phyloP scores from a whole-genome alignment of 1,140 invertebrate species.

The Scaptomyza pallida region DNA sequence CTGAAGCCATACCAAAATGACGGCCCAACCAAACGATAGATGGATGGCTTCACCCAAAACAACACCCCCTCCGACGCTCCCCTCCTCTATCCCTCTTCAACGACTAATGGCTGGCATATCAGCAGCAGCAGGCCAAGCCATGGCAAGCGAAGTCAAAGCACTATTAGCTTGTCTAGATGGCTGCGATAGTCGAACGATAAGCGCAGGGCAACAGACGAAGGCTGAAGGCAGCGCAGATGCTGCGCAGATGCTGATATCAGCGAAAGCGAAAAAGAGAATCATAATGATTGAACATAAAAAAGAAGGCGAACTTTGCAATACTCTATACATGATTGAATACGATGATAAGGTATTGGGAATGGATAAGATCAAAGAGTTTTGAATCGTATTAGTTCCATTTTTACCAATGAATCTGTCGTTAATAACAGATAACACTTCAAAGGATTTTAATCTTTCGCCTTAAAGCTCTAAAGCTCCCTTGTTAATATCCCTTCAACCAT shows the following conservation, averaged over 20 bases:
- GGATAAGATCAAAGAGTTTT: no score
- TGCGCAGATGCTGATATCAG: constrained; percentile 43
- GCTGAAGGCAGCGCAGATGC: constrained; percentile 10
- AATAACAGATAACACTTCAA: no score
- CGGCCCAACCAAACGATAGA: constrained; percentile 55
- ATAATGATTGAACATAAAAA: neutral
- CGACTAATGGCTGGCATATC: constrained; percentile 46
- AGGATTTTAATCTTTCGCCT: no score
- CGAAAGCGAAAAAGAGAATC: neutral
- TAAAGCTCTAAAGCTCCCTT: no score
- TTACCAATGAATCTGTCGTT: no score
- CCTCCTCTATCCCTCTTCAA: neutral
- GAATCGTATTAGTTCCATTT: no score
- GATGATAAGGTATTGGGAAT: no score
- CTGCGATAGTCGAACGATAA: constrained; percentile 46
- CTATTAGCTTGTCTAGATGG: constrained; percentile 57
- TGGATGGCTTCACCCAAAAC: constrained; percentile 50
- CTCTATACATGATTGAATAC: neutral
- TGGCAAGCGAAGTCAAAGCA: constrained; percentile 29
- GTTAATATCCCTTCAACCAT: no score
- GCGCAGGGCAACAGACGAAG: constrained; percentile 14
- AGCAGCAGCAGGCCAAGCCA: constrained; percentile 28
- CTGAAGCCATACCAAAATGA: constrained; percentile 47
- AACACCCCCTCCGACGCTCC: no score
- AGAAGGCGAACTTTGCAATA: neutral